Percentiles rank a stretch among this genome's conserved stretches.
Conservation (phyloP, 1,140 invertebrate genomes). For the Drosophila sulfurigaster region DNA sequence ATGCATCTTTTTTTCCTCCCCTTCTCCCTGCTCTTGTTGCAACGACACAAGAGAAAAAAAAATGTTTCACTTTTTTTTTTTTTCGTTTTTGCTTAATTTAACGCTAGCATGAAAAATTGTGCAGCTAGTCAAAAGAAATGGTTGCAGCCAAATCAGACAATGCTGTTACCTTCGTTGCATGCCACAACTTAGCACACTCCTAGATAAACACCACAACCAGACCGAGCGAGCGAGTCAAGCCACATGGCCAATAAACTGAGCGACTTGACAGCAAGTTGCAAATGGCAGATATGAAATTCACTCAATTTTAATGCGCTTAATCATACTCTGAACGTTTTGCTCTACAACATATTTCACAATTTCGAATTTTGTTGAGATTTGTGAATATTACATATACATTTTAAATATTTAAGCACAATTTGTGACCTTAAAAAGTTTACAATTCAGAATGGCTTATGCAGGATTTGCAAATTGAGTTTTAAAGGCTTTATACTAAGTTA, state of each 20-base stretch:
- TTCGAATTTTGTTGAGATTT: neutral
- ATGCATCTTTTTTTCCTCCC: conserved; percentile 46
- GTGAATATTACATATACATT: too few relatives aligned
- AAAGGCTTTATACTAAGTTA: too few relatives aligned
- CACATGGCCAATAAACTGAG: conserved; percentile 6
- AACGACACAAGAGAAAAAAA: conserved; percentile 33
- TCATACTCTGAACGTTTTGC: neutral
- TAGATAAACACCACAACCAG: neutral
- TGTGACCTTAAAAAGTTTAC: too few relatives aligned
- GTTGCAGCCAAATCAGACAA: conserved; percentile 32
- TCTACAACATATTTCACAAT: neutral
- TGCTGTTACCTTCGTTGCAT: conserved; percentile 41
- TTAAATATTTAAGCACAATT: too few relatives aligned
- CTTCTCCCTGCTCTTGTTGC: conserved; percentile 8
- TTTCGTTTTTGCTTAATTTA: conserved; percentile 51
- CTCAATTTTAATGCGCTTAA: conserved; percentile 1
- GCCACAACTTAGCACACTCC: conserved; percentile 19
- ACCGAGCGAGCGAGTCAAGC: neutral
- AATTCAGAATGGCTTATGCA: too few relatives aligned
- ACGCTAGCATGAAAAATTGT: conserved; percentile 47
- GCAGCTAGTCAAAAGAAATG: conserved; percentile 26
- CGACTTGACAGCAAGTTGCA: neutral
- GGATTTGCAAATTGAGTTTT: too few relatives aligned
- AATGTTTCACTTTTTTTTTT: conserved; percentile 5
- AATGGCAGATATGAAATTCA: neutral